Conservation (phyloP, 2,888 invertebrate species). For the Drosophila hamatofila region DNA sequence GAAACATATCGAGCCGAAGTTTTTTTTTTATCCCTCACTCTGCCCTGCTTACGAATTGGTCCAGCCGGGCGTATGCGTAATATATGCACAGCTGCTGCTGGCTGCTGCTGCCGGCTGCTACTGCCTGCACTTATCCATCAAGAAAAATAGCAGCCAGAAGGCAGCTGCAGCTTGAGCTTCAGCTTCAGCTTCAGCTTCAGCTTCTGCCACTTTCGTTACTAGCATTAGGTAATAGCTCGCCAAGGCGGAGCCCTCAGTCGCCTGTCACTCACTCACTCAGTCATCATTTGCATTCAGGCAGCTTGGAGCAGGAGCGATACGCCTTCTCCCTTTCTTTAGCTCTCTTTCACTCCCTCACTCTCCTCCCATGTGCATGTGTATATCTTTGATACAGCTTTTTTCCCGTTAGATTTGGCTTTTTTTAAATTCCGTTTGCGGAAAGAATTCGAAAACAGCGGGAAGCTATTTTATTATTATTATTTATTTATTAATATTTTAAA, state of each 20-base stretch:
- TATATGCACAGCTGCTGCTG: conserved; percentile 62
- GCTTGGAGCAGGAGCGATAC: conserved; percentile 38
- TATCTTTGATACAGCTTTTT: too few species aligned
- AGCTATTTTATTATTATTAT: too few species aligned
- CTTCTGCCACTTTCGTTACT: conserved; percentile 21
- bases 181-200: conserved; percentile 35
- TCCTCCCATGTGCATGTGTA: too few species aligned
- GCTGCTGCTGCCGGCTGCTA: not conserved
- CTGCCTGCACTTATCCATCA: conserved; percentile 76
- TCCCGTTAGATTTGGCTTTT: too few species aligned
- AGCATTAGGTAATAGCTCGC: conserved; percentile 73
- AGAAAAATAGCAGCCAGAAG: conserved; percentile 34
- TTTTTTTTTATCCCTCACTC: conserved; percentile 25
- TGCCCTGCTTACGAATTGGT: conserved; percentile 42
- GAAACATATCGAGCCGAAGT: conserved; percentile 77
- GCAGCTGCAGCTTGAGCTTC: conserved; percentile 53
- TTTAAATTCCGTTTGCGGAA: too few species aligned
- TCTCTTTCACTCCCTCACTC: too few species aligned
- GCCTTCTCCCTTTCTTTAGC: not conserved
- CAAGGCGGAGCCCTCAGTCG: conserved; percentile 22
- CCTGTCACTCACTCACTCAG: conserved; percentile 64
- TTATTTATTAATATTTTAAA: too few species aligned
- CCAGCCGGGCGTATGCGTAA: conserved; percentile 69
- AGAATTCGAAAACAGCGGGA: too few species aligned
- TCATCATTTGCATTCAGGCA: conserved; percentile 71